phyloP scores from a whole-genome alignment of 2,113 vertebrate species.

The Percina caprodes region DNA sequence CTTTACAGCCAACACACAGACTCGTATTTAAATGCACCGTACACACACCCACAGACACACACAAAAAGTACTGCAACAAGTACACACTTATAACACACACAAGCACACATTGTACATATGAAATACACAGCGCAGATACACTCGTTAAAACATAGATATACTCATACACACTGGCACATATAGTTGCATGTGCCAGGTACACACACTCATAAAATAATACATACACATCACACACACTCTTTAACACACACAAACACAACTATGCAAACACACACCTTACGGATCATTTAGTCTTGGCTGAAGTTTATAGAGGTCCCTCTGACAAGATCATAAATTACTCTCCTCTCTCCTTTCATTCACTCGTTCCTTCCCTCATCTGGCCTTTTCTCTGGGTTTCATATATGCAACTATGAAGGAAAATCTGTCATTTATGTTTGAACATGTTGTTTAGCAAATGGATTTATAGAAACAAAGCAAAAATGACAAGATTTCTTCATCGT shows the following conservation, averaged over 20 bases:
- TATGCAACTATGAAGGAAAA: background rate
- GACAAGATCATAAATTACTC: slow-evolving; percentile 68
- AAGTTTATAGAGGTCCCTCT: slow-evolving; percentile 58
- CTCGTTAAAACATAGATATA: slow-evolving; percentile 27
- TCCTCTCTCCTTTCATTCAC: background rate
- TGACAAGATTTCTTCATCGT: background rate
- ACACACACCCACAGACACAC: slow-evolving; percentile 19
- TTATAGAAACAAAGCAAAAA: background rate
- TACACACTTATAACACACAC: background rate
- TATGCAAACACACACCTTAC: slow-evolving; percentile 28
- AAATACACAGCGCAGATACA: slow-evolving; percentile 30
- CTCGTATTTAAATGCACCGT: slow-evolving; percentile 24
- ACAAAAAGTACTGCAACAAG: slow-evolving; percentile 8
- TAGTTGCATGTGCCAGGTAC: slow-evolving; percentile 22
- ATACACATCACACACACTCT: background rate
- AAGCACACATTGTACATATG: background rate
- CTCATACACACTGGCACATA: background rate
- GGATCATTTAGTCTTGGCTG: slow-evolving; percentile 56
- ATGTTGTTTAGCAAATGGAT: background rate
- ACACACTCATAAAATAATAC: slow-evolving; percentile 39
- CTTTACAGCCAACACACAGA: slow-evolving; percentile 46
- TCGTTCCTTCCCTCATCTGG: background rate
- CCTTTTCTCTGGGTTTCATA: background rate
- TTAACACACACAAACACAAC: background rate
- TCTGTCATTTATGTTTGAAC: background rate